These are phyloP conservation scores for Achatina immaculata DNA, from an alignment of 1,140 invertebrate species.

Conservation along the genomic window DNA sequence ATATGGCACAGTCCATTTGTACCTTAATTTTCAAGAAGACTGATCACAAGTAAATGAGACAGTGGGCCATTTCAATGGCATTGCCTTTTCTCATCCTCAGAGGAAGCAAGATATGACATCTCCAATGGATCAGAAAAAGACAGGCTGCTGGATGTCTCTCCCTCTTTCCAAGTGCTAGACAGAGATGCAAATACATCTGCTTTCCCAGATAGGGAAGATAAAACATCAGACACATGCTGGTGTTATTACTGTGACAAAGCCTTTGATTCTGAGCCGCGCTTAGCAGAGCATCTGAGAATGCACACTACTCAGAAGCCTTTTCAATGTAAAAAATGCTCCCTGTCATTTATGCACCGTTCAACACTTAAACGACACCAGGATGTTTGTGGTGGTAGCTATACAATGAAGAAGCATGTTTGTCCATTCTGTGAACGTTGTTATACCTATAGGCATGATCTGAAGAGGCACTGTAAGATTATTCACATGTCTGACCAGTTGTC, in stretches of 20 bases:
- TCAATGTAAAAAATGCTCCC: conserved; percentile 25
- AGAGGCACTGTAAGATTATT: conserved; percentile 26
- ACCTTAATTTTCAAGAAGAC: neutral
- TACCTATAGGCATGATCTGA: conserved; percentile 30
- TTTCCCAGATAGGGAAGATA: neutral
- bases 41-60: conserved; percentile 1
- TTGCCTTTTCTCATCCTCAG: conserved; percentile 36
- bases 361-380: conserved; percentile 27
- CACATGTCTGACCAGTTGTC: neutral
- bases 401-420: conserved; percentile 21
- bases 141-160: neutral
- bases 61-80: conserved; percentile 15
- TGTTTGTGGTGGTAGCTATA: conserved; percentile 30
- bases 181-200: conserved; percentile 4
- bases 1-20: neutral
- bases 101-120: conserved; percentile 30
- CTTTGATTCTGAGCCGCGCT: conserved; percentile 21
- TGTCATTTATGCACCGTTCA: conserved; percentile 31
- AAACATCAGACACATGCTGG: conserved; percentile 14
- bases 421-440: conserved; percentile 24
- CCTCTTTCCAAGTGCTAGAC: conserved; percentile 2
- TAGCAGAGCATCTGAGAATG: conserved; percentile 17
- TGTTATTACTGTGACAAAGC: conserved; percentile 28
- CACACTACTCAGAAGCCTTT: conserved; percentile 22
- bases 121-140: conserved; percentile 14